Conservation (phyloP, 2,888 invertebrate species). For the Cyrtodaria siliqua region DNA sequence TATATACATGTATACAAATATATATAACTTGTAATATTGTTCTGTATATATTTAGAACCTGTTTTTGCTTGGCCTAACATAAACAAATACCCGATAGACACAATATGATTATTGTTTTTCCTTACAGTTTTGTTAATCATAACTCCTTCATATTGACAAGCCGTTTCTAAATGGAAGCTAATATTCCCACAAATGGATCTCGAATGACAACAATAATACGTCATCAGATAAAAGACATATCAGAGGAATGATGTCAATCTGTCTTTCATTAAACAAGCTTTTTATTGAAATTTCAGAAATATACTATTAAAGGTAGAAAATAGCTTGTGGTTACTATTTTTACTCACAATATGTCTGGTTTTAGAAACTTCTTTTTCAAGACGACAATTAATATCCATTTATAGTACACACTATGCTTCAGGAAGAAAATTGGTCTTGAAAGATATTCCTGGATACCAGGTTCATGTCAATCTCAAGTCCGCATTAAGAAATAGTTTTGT, state of each 20-base stretch:
- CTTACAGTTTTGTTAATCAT: no score
- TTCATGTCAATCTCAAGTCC: background rate
- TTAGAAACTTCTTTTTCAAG: slow-evolving; percentile 29
- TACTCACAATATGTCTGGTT: slow-evolving; percentile 30
- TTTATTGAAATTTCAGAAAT: slow-evolving; percentile 18
- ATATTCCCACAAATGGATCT: background rate
- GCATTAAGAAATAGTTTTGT: no score
- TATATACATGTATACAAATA: no score
- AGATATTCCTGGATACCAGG: slow-evolving; percentile 22
- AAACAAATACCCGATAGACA: no score
- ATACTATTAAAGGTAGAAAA: slow-evolving; percentile 30
- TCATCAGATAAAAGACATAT: slow-evolving; percentile 1
- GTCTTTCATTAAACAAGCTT: no score
- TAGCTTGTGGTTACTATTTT: slow-evolving; percentile 44
- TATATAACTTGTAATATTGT: no score
- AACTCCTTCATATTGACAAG: no score
- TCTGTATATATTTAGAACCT: no score
- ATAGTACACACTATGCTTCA: slow-evolving; percentile 13
- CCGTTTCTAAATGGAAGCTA: background rate
- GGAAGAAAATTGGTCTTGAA: slow-evolving; percentile 10
- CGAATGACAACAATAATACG: slow-evolving; percentile 3
- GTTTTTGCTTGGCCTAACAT: no score
- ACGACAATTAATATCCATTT: slow-evolving; percentile 27
- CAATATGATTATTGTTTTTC: no score
- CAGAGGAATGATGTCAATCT: slow-evolving; percentile 11